phyloP scores from a whole-genome alignment of 2,113 vertebrate genomes.

The Peromyscus leucopus region DNA sequence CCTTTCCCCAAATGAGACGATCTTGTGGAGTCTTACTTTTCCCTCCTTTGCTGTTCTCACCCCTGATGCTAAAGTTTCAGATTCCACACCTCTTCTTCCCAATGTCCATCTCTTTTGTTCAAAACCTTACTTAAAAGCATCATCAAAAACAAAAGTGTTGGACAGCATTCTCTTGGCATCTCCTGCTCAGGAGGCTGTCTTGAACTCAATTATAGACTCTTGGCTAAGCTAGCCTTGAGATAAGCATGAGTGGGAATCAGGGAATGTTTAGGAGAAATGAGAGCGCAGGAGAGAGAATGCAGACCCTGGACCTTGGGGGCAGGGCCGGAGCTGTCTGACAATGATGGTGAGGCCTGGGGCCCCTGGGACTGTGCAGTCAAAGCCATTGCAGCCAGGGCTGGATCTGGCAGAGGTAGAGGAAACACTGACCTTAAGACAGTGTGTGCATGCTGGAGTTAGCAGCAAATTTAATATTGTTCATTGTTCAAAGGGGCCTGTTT shows the following conservation, averaged over 20 bases:
- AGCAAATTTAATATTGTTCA: constrained; percentile 80
- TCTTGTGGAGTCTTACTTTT: background rate
- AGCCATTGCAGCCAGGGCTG: background rate
- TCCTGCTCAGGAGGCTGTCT: background rate
- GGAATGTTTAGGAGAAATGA: background rate
- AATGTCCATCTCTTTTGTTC: constrained; percentile 19
- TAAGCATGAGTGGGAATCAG: background rate
- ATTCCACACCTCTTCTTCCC: constrained; percentile 42
- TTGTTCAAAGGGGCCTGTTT: constrained; percentile 73
- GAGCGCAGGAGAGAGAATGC: background rate
- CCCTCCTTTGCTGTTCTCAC: background rate
- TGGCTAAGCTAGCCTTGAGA: background rate
- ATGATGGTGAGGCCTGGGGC: background rate
- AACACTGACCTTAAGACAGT: constrained; percentile 39
- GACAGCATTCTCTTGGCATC: background rate
- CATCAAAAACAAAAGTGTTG: background rate
- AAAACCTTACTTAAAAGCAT: constrained; percentile 43
- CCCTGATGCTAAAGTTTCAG: constrained; percentile 15
- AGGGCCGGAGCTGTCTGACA: background rate
- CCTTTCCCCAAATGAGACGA: background rate
- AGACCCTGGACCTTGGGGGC: background rate
- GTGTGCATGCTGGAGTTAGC: constrained; percentile 62
- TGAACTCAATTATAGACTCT: background rate
- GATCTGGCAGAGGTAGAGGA: background rate
- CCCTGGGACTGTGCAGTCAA: background rate